Evolutionary conservation across 1,140 invertebrate species (phyloP), one percentile per base, ranked within the genome.

Genomic region (Acromyrmex charruanus): DNA sequence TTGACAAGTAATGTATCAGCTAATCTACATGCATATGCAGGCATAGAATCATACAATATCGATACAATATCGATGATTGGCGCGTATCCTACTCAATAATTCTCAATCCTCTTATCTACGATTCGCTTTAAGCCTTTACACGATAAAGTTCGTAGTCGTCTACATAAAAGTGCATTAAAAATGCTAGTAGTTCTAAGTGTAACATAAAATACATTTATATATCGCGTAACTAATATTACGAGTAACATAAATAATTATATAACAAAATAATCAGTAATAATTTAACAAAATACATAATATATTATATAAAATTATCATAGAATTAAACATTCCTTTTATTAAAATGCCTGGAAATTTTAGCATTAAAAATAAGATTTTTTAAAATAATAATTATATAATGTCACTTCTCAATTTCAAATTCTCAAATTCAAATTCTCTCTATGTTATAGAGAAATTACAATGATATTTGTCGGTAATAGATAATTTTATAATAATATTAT

Each of bases 31-130:
- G n/a, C 39, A 31, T 66, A n/a, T 80, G 6, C 39, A 69, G 14
- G 2, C 21, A 44, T 9, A 66, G 39, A 65, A 49, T 68, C 28
- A 66, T 21, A 28, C 28, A 68, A 68, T 80, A 68, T 68, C 39
- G 39, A 51, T n/a, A 44, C 39, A 9, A 51, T n/a, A 44, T 2
- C 10, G 39, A 25, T 35, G 61, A 80, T 35, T 68, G 31, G 44
- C 12, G 12, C 49, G 39, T 49, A 49, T 53, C 12, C 35, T 77
- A 61, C 44, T 79, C 77, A 28, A 80, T 80, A 28, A 79, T 79
- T 79, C 28, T 53, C 61, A 79, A 80, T 80, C 77, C 61, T 80
- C 77, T 66, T 80, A 66, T 66, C 61, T 68, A 80, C 14, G n/a
- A 65, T 79, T 79, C 39, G 61, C 44, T 80, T 68, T 68, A 53